Base-by-base conservation (phyloP, 2,113 vertebrate genomes). In the Micromys minutus region DNA sequence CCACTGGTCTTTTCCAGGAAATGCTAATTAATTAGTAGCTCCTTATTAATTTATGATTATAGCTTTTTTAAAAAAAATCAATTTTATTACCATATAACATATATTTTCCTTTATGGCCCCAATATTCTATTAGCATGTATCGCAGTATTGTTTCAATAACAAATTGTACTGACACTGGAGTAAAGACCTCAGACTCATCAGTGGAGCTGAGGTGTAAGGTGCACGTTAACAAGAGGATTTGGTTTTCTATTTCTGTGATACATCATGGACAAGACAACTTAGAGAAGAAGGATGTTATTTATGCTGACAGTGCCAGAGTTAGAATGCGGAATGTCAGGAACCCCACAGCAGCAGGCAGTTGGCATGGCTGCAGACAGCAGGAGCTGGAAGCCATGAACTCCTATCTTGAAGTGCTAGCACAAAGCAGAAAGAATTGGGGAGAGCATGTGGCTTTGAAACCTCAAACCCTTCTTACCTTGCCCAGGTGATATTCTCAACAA, bases 1-100 rank as follows among this genome's bases (percentile, higher is more conserved):
- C 24, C 9, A 13, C 5, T 21, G 72, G 39, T 55, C 3, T 86
- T 92, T 83, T n/a, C 61, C 17, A 86, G 42, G 2, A 3, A 91
- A 52, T 87, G 75, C 63, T 76, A 79, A 79, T 89, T 77, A 16
- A 52, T 45, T 89, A 71, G 26, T 76, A 45, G 89, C 17, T 87
- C 84, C 88, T 88, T 74, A 91, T 15, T 15, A 26, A 74, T 31
- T 93, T 17, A 47, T 34, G 72, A 67, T 81, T 96, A 76, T 21
- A 92, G n/a, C 5, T 74, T 55, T 69, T 80, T 59, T 26, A 67
- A 34, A 15, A 34, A 39, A 8, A 65, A 84, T 84, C 12, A 72
- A 24, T 63, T 79, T 92, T 52, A 10, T 71, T 71, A 63, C 17
- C 7, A 52, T 21, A 52, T 2, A 79, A 9, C 34, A 12, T 21